Evolutionary conservation across 2,113 vertebrate genomes (phyloP), one percentile per base, ranked within the genome.

Genomic region (Pteropus alecto): DNA sequence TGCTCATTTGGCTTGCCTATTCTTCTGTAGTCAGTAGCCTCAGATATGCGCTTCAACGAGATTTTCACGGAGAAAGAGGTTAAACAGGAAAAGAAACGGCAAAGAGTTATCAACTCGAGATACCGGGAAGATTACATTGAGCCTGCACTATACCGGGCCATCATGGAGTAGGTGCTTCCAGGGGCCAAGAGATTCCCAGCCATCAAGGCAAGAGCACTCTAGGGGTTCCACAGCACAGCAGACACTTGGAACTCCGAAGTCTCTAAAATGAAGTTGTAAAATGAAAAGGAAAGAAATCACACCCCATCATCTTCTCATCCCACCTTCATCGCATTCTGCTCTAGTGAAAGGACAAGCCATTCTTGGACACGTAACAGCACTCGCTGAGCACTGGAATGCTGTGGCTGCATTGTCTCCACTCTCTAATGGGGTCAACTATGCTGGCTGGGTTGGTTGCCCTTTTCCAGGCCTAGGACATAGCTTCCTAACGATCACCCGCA

Each of bases 11-110:
- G 83, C 77, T 54, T 85, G 87, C 77, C 3, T 86, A 63, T 97
- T 97, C 95, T 89, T 21, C 96, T 78, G 2, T 97, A 99, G 99
- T 99, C 99, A 0, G 98, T 99, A 98, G 99, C 99, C 9, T 99
- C 99, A 22, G 99, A 99, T 98, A 99, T 99, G 99, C 99, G 99
- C 61, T 99, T 99, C 90, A 99, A 99, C 4, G 99, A 99, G 98
- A 99, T 99, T 98, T 99, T 99, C 43, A 98, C 99, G 0, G 99
- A 99, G 98, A 99, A 98, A 91, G 99, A 99, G 21, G 99, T 99
- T 92, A 99, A 99, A 74, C 99, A 99, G 98, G 99, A 99, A 98
- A 99, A 99, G 98, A 99, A 99, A 98, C 98, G 99, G 92, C 99
- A 99, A 43, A 98, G 99, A 58, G 99, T 99, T 92, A 99, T 99